A percentile compares a stretch with the other conserved stretches of the same genome.
phyloP scores from a whole-genome alignment of 2,113 vertebrate genomes.

The Coryphaenoides rupestris region DNA sequence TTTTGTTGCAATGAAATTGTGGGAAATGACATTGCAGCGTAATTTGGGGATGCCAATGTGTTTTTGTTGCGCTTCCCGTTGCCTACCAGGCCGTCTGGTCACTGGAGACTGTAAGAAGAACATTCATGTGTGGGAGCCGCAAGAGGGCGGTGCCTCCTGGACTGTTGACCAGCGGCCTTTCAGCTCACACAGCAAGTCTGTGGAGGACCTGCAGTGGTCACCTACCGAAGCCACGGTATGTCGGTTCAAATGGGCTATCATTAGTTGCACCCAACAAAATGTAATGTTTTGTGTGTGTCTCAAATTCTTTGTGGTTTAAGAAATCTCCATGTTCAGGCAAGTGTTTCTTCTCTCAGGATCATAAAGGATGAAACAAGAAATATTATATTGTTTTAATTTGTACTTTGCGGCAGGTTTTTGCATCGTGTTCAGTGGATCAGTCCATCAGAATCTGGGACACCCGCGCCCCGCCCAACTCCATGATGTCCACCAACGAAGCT shows the following conservation, averaged over 20 bases:
- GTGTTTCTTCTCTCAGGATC: too few species aligned
- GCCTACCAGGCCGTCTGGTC: constrained; percentile 76
- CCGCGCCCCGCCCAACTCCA: constrained; percentile 82
- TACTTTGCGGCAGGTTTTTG: constrained; percentile 77
- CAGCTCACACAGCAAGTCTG: constrained; percentile 81
- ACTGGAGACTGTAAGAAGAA: constrained; percentile 88
- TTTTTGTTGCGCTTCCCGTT: too few species aligned
- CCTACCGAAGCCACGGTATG: constrained; percentile 87
- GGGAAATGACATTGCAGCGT: too few species aligned
- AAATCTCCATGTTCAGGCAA: too few species aligned
- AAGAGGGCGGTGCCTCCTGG: constrained; percentile 80
- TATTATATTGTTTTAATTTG: not conserved
- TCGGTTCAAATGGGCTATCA: not conserved
- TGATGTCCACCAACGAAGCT: constrained; percentile 78
- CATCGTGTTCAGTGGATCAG: constrained; percentile 85
- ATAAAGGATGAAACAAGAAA: too few species aligned
- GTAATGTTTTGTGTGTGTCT: not conserved
- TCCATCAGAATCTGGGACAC: constrained; percentile 87
- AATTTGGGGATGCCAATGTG: too few species aligned
- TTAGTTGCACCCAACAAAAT: too few species aligned
- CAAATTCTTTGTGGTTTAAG: too few species aligned
- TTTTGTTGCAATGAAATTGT: too few species aligned
- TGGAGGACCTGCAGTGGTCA: constrained; percentile 93
- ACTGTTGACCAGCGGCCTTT: constrained; percentile 87
- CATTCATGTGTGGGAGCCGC: constrained; percentile 87